Base-by-base conservation (phyloP, 2,797 vertebrate genomes). In the Nyctibius grandis region DNA sequence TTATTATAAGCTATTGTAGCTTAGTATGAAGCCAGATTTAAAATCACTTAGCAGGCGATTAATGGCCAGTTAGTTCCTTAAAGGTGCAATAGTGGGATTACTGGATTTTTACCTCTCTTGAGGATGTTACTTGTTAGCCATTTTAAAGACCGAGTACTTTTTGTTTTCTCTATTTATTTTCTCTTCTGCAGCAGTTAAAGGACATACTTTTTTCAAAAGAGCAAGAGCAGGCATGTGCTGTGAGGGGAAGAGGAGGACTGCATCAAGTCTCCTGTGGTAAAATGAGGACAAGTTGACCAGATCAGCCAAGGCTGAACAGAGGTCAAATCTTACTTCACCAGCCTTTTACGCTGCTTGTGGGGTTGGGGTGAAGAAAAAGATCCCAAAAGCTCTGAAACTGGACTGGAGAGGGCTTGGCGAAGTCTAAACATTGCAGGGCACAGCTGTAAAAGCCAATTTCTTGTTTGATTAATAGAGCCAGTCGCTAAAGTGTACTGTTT, bases 401-500 rank as follows among this genome's bases (percentile, higher is more conserved):
- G 11, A 9, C 38, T 23, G n/a, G 36, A 42, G n/a, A 47, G 53
- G 42, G 47, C 8, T 48, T 75, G n/a, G 9, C 16, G 13, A 69
- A 74, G 42, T 34, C 56, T 82, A 20, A 60, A 19, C 10, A 1
- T 47, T 40, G 21, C 14, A 20, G 19, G 26, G 40, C 12, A 45
- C 28, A 28, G 29, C 21, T 85, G 10, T 40, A 63, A 40, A 81
- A 87, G 36, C 6, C n/a, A 25, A 9, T 15, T 6, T 3, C 8
- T 38, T 47, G 7, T 31, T 69, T 81, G 42, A 9, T 57, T 53
- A 50, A 10, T 38, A 84, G 61, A 80, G 70, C 15, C 11, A 38
- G 36, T 56, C 0, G 0, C 48, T 68, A 3, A 42, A 33, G 15
- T 25, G 21, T 48, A 4, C 20, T 53, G 29, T 53, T 47, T 82